Evolutionary conservation across 2,888 invertebrate species (phyloP).

Genomic region (Chironomus tentans): DNA sequence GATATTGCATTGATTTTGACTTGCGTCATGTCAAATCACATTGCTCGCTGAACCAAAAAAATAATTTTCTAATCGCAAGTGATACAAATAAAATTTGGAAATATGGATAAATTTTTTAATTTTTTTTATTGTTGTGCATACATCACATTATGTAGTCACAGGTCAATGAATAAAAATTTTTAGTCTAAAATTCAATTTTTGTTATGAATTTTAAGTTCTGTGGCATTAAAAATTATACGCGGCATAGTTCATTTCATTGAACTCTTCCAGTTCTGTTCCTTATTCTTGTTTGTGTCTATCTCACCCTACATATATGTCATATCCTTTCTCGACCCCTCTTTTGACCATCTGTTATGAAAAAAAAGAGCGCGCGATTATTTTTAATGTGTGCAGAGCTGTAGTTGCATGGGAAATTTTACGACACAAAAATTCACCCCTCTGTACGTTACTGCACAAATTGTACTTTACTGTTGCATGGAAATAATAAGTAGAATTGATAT

Average conservation of each 20-base stretch:
- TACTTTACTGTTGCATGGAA: background rate
- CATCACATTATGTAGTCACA: background rate
- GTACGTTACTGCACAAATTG: background rate
- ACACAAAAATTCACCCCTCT: background rate
- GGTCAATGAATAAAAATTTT: background rate
- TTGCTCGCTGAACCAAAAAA: constrained; percentile 2
- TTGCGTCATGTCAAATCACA: background rate
- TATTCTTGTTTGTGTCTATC: background rate
- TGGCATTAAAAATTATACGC: constrained; percentile 14
- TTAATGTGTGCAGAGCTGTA: background rate
- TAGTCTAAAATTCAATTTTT: background rate
- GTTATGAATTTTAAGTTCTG: constrained; percentile 13
- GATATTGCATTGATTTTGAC: background rate
- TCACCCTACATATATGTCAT: background rate
- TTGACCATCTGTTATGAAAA: constrained; percentile 16
- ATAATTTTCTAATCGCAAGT: background rate
- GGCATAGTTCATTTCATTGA: constrained; percentile 7
- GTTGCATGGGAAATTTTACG: background rate
- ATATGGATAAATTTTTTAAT: background rate
- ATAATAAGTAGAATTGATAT: constrained; percentile 10
- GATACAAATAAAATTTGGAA: background rate
- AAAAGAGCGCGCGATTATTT: background rate
- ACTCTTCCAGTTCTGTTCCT: background rate
- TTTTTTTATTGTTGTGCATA: background rate
- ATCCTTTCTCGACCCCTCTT: background rate